A percentile compares a stretch with the other conserved stretches of the same genome.
These are phyloP conservation scores for Aratinga solstitialis DNA, from an alignment of 2,797 vertebrate species.

Conservation along the genomic window DNA sequence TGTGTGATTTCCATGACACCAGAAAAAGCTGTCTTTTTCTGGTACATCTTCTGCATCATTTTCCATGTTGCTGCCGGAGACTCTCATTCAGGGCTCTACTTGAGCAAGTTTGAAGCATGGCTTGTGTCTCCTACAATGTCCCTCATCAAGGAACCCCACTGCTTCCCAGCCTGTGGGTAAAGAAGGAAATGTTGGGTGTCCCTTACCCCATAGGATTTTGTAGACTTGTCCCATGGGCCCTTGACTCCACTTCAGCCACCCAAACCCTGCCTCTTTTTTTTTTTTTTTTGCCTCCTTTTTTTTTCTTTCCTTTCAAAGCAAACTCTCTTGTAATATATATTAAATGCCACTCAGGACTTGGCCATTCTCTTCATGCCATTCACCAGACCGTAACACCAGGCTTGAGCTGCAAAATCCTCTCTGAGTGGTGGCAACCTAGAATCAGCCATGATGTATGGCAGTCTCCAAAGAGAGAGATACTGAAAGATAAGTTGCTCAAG, in stretches of 20 bases:
- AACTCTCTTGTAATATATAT: neutral
- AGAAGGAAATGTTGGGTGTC: neutral
- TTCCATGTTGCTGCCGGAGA: accelerated
- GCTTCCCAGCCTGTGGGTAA: neutral
- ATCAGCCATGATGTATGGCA: neutral
- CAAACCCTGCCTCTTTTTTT: neutral
- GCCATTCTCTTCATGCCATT: conserved; percentile 47
- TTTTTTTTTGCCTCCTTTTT: neutral
- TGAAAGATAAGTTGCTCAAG: conserved; percentile 24
- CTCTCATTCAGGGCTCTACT: neutral
- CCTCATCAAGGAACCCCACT: accelerated
- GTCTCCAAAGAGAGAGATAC: conserved; percentile 12
- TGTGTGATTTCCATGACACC: accelerated
- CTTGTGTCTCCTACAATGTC: accelerated
- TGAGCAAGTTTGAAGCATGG: neutral
- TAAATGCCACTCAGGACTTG: conserved; percentile 6
- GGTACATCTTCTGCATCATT: neutral
- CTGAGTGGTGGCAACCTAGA: conserved; percentile 41
- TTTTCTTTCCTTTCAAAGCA: neutral
- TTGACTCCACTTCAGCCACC: neutral
- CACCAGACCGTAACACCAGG: conserved; percentile 43
- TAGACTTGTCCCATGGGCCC: neutral
- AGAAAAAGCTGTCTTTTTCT: neutral
- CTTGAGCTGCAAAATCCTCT: neutral
- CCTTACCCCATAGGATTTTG: accelerated